Evolutionary conservation across 2,797 vertebrate species (phyloP).

Genomic region (Falco columbarius): DNA sequence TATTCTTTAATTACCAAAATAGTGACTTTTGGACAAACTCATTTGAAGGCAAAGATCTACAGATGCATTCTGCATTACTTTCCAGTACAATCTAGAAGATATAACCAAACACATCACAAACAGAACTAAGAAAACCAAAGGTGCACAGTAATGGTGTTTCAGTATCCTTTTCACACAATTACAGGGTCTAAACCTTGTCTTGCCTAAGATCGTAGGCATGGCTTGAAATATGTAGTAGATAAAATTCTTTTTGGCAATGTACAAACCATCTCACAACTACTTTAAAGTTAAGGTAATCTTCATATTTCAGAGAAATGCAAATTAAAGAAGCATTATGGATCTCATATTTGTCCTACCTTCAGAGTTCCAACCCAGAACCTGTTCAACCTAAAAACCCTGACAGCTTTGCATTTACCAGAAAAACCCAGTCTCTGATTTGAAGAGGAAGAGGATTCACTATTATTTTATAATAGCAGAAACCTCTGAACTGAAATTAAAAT

Average conservation of each 20-base stretch:
- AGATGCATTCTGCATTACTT: background rate
- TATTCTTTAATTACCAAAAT: background rate
- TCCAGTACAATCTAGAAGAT: background rate
- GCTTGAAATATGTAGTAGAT: background rate
- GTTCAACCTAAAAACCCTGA: background rate
- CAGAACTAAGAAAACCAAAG: background rate
- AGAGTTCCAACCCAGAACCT: background rate
- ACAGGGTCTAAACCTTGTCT: background rate
- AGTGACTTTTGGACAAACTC: background rate
- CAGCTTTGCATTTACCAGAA: background rate
- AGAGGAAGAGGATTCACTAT: background rate
- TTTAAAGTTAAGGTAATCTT: background rate
- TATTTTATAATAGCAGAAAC: background rate
- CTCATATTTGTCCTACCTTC: background rate
- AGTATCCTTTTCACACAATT: background rate
- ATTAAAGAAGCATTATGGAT: background rate
- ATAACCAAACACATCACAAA: background rate
- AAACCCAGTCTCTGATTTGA: background rate
- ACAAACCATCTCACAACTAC: background rate
- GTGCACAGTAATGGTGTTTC: background rate
- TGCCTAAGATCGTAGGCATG: background rate
- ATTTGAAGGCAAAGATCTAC: background rate
- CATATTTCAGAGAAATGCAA: background rate
- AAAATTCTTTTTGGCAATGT: background rate
- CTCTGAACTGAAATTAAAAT: background rate